Conservation (phyloP, 2,888 invertebrate genomes). For the Monoplex corrugatus region DNA sequence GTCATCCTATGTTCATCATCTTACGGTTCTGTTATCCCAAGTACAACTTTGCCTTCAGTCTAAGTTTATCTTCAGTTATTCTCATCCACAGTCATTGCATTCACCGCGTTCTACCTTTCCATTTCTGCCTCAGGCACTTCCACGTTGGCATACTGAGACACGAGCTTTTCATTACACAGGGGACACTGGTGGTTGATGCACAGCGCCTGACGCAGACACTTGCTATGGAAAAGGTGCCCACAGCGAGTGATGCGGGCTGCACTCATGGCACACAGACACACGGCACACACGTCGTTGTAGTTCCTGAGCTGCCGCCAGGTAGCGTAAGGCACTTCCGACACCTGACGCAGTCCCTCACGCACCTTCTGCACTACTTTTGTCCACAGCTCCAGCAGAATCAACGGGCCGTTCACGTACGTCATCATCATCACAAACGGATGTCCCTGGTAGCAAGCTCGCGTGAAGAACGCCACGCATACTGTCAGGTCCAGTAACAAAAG, state of each 20-base stretch:
- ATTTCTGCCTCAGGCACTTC: background rate
- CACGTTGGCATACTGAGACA: background rate
- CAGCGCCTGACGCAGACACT: constrained; percentile 43
- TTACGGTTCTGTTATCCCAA: no score
- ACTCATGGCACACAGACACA: constrained; percentile 52
- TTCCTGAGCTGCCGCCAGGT: constrained; percentile 39
- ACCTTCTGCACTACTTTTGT: constrained; percentile 37
- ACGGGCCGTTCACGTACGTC: constrained; percentile 38
- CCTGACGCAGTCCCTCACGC: constrained; percentile 10
- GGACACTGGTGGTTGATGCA: constrained; percentile 44
- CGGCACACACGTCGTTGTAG: constrained; percentile 53
- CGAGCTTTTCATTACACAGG: constrained; percentile 34
- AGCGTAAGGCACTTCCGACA: constrained; percentile 35
- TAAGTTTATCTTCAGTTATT: no score
- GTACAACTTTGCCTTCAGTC: no score
- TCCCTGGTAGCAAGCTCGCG: background rate
- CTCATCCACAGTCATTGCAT: no score
- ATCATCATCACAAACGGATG: constrained; percentile 23
- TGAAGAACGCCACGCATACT: constrained; percentile 12
- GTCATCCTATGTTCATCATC: no score
- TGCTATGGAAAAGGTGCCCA: constrained; percentile 51
- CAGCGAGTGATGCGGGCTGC: constrained; percentile 45
- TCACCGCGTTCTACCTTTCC: background rate
- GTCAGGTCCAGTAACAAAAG: constrained; percentile 38
- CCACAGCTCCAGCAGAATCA: constrained; percentile 46